Percentiles rank a stretch among this genome's conserved stretches.
These are phyloP conservation scores for Lycaon pictus DNA, from an alignment of 2,113 vertebrate species.

Conservation along the genomic window DNA sequence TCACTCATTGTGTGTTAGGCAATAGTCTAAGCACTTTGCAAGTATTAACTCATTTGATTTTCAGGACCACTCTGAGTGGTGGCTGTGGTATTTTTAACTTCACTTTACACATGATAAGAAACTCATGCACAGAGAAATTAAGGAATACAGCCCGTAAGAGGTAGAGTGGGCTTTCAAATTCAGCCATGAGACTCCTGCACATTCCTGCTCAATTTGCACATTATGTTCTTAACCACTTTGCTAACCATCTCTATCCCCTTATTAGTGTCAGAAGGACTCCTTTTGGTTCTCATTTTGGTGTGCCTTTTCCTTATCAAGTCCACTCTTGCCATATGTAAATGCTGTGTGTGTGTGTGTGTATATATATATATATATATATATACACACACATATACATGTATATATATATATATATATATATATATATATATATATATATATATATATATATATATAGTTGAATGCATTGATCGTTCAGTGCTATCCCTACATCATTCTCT, in stretches of 20 bases:
- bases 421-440: not conserved
- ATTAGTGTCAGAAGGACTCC: not conserved
- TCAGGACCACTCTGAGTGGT: not conserved
- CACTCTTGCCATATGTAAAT: not conserved
- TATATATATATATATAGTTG: not conserved
- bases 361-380: no score
- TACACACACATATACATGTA: no score
- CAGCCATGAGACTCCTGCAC: not conserved
- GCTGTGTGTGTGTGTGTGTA: not conserved
- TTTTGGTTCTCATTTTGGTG: not conserved
- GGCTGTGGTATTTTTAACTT: not conserved
- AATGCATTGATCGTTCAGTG: not conserved
- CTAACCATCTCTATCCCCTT: not conserved
- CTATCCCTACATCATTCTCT: not conserved
- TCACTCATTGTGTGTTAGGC: not conserved
- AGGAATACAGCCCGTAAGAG: not conserved
- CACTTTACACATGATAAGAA: not conserved
- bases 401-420: no score
- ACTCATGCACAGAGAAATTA: not conserved
- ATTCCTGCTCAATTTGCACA: not conserved
- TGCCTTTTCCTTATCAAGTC: not conserved
- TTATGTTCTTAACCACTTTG: rapidly evolving
- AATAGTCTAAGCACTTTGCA: not conserved
- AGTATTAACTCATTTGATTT: not conserved
- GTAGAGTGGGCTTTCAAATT: not conserved